phyloP scores from a whole-genome alignment of 2,888 invertebrate genomes.

The Clostera curtula region DNA sequence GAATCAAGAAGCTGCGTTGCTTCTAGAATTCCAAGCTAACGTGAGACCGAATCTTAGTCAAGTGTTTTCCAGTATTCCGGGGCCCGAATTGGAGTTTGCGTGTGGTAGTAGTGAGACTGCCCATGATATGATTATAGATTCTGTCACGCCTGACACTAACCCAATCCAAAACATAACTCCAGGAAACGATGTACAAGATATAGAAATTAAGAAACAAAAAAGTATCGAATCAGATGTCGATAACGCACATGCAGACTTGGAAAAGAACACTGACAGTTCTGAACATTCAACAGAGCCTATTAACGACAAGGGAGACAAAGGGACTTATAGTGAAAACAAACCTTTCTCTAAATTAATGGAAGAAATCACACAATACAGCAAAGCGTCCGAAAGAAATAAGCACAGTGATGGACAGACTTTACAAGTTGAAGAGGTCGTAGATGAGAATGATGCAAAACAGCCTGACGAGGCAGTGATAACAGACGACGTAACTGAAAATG shows the following conservation, averaged over 20 bases:
- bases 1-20: constrained; percentile 65
- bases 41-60: constrained; percentile 64
- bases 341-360: constrained; percentile 28
- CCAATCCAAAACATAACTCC: no score
- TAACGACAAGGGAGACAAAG: constrained; percentile 9
- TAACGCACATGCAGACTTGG: no score
- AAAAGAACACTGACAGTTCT: constrained; percentile 6
- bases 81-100: constrained; percentile 66
- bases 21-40: constrained; percentile 66
- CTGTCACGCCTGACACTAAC: no score
- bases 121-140: constrained; percentile 9
- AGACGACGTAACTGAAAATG: no score
- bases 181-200: no score
- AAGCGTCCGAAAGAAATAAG: constrained; percentile 24
- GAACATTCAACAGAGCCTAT: constrained; percentile 9
- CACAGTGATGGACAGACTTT: constrained; percentile 19
- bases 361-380: constrained; percentile 29
- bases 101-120: constrained; percentile 37
- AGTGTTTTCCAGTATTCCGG: constrained; percentile 64
- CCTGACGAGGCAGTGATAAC: no score
- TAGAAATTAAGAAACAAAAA: constrained; percentile 1
- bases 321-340: constrained; percentile 29
- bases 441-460: no score
- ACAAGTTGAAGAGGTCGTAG: no score
- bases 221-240: no score